Base-by-base conservation (phyloP, 2,113 vertebrate species). In the Elaphurus davidianus region DNA sequence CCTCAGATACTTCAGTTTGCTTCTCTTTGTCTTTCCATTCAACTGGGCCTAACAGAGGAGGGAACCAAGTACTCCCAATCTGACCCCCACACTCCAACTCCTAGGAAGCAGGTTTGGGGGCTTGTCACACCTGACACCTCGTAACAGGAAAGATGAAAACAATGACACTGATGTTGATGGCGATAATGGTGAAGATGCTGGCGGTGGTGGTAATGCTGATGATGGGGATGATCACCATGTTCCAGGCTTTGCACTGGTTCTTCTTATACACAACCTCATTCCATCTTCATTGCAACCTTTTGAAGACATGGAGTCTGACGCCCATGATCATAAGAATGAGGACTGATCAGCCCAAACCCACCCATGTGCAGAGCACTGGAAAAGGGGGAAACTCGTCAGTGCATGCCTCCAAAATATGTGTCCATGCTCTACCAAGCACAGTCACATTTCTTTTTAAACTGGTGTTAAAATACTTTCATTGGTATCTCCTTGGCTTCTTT, bases 371-470 rank as follows among this genome's bases (percentile, higher is more conserved):
- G 27, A 62, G 71, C 15, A 9, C 27, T 16, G 30, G 40, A n/a
- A 55, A 59, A 27, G 17, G 19, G 28, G 79, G 47, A n/a, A 27
- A 5, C 10, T 55, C 40, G 5, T 27, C 43, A 14, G 33, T 10
- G 30, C 60, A 33, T 0, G 0, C n/a, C 33, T 52, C n/a, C 30
- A 52, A 14, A 9, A 25, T 27, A 59, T 2, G 13, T 9, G 7
- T 19, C 13, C 2, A 19, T 0, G 0, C 19, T 54, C 55, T 43
- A 17, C n/a, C 43, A 9, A 13, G 45, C 21, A 47, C 50, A n/a
- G 28, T 11, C 25, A 16, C 21, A 3, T n/a, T 71, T 64, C 64
- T 47, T 12, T n/a, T 28, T 55, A 45, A n/a, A 57, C 50, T 6
- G 23, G 45, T 15, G 8, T 4, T 27, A 6, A 74, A 76, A 50